Base-by-base conservation (phyloP, 1,140 invertebrate genomes). In the Hycleus phaleratus region DNA sequence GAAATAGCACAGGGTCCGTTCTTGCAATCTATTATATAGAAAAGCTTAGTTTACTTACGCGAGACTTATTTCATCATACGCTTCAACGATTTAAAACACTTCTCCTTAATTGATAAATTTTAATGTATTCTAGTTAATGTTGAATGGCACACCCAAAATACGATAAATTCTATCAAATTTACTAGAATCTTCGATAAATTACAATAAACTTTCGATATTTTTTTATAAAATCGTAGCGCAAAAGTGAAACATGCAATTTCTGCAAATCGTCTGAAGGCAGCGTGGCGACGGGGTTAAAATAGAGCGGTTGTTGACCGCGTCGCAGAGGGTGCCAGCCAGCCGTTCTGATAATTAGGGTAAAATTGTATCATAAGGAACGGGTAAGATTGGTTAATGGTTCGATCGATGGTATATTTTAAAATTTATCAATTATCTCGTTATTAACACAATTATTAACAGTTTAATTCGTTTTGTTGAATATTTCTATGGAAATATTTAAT, bases 401-500 rank as follows among this genome's bases (percentile, higher is more conserved):
- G 51, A 53, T 53, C 51, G 42, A 53, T 53, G 51, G 51, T 32
- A 32, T 32, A 32, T 32, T 32, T 32, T 32, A 32, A 32, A 32
- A 32, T 32, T 32, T 5, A 4, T 5, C 7, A 32, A 32, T 32
- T 5, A 32, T 32, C 32, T 32, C 32, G 32, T 32, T 32, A 32
- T 32, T 32, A 32, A 32, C 32, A 32, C 32, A 5, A 32, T 32
- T 7, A 32, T 32, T 5, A 5, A 32, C 7, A 32, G 18, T 18
- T 18, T 18, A 18, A 18, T 18, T 18, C 18, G 18, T 18, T 18
- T 18, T 18, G 18, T 18, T 18, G 18, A 18, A 18, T 18, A 18
- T 18, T 18, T 18, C 18, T 55, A 44, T 50, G 46, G 25, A 47
- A 63, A 63, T 60, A 60, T 54, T 60, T 60, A 63, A 63, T 63